Percentiles rank a stretch among this genome's conserved stretches.
These are phyloP conservation scores for Embidobia sp. DNA, from an alignment of 2,888 invertebrate species.

Conservation along the genomic window DNA sequence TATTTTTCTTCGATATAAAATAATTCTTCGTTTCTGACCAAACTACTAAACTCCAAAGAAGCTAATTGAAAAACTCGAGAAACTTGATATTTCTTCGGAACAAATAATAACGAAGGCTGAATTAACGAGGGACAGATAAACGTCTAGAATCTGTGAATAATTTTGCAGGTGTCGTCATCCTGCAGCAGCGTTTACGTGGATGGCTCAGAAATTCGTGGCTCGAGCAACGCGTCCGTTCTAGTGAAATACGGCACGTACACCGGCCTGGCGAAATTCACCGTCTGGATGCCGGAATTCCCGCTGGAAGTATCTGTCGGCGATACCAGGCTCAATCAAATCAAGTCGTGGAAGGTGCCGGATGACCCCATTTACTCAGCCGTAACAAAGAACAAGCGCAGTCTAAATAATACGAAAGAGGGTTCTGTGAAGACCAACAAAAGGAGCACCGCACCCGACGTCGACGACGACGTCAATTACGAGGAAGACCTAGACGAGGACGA, in stretches of 20 bases:
- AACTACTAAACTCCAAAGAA: too few species aligned
- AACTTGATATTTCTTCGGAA: too few species aligned
- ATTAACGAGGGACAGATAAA: too few species aligned
- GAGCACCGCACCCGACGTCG: conserved; percentile 43
- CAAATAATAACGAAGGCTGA: too few species aligned
- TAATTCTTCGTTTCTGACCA: too few species aligned
- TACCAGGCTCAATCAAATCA: conserved; percentile 94
- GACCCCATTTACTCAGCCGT: conserved; percentile 82
- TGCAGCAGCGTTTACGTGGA: conserved; percentile 98
- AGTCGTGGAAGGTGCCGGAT: conserved; percentile 96
- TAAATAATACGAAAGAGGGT: conserved; percentile 62
- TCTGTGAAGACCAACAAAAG: conserved; percentile 37
- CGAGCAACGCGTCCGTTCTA: conserved; percentile 95
- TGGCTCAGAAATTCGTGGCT: conserved; percentile 96
- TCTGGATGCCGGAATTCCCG: conserved; percentile 98
- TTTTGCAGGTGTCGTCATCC: conserved; percentile 92
- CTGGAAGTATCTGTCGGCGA: conserved; percentile 95
- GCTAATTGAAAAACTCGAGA: too few species aligned
- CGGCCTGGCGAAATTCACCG: conserved; percentile 93
- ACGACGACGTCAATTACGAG: conserved; percentile 75
- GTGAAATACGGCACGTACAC: conserved; percentile 96
- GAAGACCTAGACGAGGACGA: conserved; percentile 74
- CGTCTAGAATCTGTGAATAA: too few species aligned
- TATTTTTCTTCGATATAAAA: too few species aligned
- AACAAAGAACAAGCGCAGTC: conserved; percentile 78